Conservation (phyloP, 2,113 vertebrate species). For the Mobula hypostoma region DNA sequence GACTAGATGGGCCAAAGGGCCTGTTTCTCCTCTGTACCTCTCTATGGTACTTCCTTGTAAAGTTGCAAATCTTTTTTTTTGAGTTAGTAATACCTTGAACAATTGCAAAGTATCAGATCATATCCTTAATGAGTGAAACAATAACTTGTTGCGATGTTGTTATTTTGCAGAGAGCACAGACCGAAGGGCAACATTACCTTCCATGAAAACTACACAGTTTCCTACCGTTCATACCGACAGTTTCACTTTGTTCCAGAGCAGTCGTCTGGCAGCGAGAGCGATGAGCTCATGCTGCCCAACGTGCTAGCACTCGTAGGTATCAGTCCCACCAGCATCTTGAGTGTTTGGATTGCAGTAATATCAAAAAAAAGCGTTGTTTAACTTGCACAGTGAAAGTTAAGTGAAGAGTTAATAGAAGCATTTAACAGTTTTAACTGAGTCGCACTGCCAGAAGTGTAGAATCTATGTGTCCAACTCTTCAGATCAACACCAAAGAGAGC, state of each 20-base stretch:
- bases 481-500: too few relatives aligned
- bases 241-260: slow-evolving; percentile 66
- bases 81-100: too few relatives aligned
- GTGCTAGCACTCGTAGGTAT: slow-evolving; percentile 77
- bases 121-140: too few relatives aligned
- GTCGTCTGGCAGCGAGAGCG: slow-evolving; percentile 69
- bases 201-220: slow-evolving; percentile 74
- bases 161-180: slow-evolving; percentile 63
- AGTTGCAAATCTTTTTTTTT: too few relatives aligned
- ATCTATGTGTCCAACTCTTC: too few relatives aligned
- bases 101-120: too few relatives aligned
- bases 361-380: not conserved
- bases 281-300: slow-evolving; percentile 77
- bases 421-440: not conserved
- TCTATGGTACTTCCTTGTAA: too few relatives aligned
- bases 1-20: too few relatives aligned
- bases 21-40: too few relatives aligned
- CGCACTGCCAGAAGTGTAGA: not conserved
- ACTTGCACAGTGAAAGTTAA: too few relatives aligned
- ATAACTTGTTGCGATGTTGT: not conserved
- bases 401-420: not conserved
- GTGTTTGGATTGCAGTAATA: not conserved
- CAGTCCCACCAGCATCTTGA: not conserved
- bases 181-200: slow-evolving; percentile 85
- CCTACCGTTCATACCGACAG: slow-evolving; percentile 62